phyloP scores from a whole-genome alignment of 2,797 vertebrate species.

The Scomberomorus guttatus region DNA sequence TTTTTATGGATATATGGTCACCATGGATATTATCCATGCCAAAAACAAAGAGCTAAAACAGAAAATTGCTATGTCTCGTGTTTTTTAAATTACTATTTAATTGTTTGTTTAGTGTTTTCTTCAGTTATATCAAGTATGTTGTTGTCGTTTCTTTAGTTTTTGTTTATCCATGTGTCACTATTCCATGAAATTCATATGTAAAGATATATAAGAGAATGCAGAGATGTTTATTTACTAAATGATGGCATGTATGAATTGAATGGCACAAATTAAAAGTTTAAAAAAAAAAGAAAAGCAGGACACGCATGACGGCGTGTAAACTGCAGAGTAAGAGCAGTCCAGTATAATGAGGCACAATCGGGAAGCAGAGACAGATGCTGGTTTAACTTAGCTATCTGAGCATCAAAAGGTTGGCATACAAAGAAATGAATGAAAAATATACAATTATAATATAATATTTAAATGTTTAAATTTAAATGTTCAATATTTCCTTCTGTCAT shows the following conservation, averaged over 20 bases:
- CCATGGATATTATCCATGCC: not conserved
- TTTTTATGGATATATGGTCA: not conserved
- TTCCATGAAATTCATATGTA: not conserved
- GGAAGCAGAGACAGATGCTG: not conserved
- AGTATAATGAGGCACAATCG: not conserved
- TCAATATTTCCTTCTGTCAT: not conserved
- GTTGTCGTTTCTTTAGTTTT: no score
- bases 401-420: not conserved
- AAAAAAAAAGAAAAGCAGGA: not conserved
- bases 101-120: no score
- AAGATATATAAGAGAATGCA: not conserved
- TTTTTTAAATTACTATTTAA: not conserved
- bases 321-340: not conserved
- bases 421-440: not conserved
- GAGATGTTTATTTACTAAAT: no score
- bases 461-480: no score
- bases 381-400: not conserved
- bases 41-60: not conserved
- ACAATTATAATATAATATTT: no score
- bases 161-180: not conserved
- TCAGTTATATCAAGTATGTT: no score
- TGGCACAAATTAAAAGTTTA: no score
- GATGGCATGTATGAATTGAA: no score
- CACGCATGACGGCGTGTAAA: not conserved
- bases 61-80: not conserved